Conservation (phyloP, 2,113 vertebrate genomes). For the Crotalus horridus region DNA sequence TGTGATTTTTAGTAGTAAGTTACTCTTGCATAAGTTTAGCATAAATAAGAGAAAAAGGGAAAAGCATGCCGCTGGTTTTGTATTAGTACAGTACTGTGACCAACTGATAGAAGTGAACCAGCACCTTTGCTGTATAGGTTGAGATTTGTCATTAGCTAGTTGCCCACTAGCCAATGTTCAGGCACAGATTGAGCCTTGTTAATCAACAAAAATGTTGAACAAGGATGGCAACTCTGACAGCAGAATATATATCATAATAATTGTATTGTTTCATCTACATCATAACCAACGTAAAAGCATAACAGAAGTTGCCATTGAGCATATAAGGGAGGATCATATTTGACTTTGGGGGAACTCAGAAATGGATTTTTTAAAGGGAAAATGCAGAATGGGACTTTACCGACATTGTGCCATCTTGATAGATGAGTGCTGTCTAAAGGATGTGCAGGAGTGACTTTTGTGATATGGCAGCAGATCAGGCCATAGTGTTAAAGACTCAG, state of each 20-base stretch:
- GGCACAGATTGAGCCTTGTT: background rate
- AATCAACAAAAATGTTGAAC: background rate
- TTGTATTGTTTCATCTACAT: background rate
- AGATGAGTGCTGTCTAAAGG: background rate
- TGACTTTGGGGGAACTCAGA: background rate
- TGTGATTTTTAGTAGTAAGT: background rate
- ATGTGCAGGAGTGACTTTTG: background rate
- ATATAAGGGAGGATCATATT: background rate
- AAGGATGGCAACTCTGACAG: background rate
- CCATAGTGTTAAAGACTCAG: background rate
- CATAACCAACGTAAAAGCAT: background rate
- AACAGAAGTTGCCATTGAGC: background rate
- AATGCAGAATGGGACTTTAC: background rate
- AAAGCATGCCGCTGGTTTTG: background rate
- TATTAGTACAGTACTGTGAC: background rate
- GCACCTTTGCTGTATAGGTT: background rate
- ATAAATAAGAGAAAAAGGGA: conserved; percentile 18
- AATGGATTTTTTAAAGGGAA: background rate
- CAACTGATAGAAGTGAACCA: background rate
- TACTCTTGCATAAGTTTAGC: background rate
- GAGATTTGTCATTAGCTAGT: background rate
- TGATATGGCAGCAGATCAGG: background rate
- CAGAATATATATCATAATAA: background rate
- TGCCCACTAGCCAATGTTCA: background rate
- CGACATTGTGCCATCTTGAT: background rate